Percentiles rank a stretch among this genome's conserved stretches.
Evolutionary conservation across 2,888 invertebrate species (phyloP).

Genomic region (Latheticus oryzae): DNA sequence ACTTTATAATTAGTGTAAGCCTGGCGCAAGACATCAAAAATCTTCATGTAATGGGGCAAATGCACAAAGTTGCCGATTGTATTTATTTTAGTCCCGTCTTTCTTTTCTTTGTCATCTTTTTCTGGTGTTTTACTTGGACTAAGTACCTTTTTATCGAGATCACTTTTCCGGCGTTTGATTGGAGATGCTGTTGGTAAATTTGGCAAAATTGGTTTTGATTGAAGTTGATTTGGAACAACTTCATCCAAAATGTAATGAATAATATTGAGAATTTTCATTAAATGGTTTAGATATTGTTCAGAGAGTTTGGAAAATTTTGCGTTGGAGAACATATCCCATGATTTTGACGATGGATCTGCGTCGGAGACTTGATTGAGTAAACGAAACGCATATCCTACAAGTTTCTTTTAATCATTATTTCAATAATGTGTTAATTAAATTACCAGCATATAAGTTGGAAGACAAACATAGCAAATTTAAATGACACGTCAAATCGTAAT

Average conservation of each 20-base stretch:
- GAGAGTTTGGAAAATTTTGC: constrained; percentile 68
- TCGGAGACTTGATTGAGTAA: constrained; percentile 50
- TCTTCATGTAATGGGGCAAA: constrained; percentile 85
- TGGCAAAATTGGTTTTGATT: constrained; percentile 69
- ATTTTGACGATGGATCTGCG: constrained; percentile 43
- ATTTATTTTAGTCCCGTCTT: constrained; percentile 52
- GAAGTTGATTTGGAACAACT: constrained; percentile 67
- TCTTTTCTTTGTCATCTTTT: constrained; percentile 61
- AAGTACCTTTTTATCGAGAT: constrained; percentile 60
- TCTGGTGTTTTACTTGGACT: constrained; percentile 51
- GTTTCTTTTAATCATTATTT: background rate
- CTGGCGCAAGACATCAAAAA: constrained; percentile 83
- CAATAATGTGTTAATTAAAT: constrained; percentile 6
- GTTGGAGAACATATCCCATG: constrained; percentile 65
- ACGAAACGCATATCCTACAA: constrained; percentile 50
- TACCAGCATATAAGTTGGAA: constrained; percentile 71
- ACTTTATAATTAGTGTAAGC: constrained; percentile 92
- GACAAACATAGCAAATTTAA: constrained; percentile 67
- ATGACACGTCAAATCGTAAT: constrained; percentile 69
- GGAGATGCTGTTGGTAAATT: constrained; percentile 68
- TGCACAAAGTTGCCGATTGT: constrained; percentile 74
- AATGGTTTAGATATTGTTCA: constrained; percentile 75
- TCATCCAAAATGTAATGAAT: constrained; percentile 83
- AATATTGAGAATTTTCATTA: constrained; percentile 78
- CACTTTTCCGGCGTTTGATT: constrained; percentile 63